Percentiles rank a stretch among this genome's conserved stretches.
phyloP scores from a whole-genome alignment of 2,888 invertebrate species.

The Dorcus hopei region DNA sequence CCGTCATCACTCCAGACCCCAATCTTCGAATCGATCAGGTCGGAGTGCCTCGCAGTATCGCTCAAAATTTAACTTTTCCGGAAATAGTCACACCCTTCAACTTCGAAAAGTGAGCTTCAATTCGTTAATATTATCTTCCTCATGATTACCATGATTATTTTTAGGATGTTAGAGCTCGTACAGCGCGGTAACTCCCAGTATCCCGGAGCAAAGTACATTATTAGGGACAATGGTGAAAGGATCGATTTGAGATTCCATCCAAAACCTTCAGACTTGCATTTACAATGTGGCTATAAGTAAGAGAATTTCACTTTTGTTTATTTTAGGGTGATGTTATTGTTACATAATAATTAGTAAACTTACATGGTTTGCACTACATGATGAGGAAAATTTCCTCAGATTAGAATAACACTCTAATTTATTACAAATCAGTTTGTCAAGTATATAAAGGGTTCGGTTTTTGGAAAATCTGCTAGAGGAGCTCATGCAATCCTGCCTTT shows the following conservation, averaged over 20 bases:
- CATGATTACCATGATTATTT: background rate
- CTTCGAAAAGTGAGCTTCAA: conserved; percentile 74
- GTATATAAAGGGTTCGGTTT: no score
- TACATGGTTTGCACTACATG: no score
- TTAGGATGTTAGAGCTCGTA: conserved; percentile 82
- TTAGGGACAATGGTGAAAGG: conserved; percentile 96
- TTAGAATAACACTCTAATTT: no score
- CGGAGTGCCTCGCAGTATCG: conserved; percentile 96
- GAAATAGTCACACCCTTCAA: conserved; percentile 99
- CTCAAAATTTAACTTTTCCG: conserved; percentile 98
- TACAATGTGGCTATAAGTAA: conserved; percentile 87
- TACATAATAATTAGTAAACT: no score
- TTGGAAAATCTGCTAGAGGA: no score
- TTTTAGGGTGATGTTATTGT: no score
- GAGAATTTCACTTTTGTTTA: conserved; percentile 7
- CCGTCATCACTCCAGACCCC: conserved; percentile 96
- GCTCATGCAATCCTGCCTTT: no score
- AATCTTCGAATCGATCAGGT: conserved; percentile 94
- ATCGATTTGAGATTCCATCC: conserved; percentile 98
- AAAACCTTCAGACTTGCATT: conserved; percentile 92
- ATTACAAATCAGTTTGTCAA: no score
- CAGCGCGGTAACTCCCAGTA: conserved; percentile 96
- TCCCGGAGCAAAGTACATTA: conserved; percentile 99
- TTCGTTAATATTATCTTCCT: background rate
- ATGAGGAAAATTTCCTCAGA: no score